Evolutionary conservation across 2,888 invertebrate genomes (phyloP).

Genomic region (Stegophylla sp.): DNA sequence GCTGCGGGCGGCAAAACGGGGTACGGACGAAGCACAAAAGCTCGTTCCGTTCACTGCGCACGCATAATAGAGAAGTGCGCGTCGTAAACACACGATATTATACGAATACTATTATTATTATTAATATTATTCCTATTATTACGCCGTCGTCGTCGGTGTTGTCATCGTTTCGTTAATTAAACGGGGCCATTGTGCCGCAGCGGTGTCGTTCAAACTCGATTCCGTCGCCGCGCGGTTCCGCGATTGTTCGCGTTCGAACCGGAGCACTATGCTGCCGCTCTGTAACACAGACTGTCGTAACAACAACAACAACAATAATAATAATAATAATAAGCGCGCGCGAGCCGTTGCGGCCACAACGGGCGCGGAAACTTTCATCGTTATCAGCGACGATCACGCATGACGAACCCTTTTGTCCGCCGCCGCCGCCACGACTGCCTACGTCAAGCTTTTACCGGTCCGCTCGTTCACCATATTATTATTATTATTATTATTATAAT

Average conservation of each 20-base stretch:
- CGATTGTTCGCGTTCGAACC: neutral
- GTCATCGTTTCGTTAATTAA: slow-evolving; percentile 31
- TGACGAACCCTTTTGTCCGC: slow-evolving; percentile 51
- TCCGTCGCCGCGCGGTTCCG: slow-evolving; percentile 2
- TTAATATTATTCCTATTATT: slow-evolving; percentile 1
- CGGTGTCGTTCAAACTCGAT: slow-evolving; percentile 34
- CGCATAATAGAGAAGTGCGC: slow-evolving; percentile 4
- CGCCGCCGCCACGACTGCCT: no score
- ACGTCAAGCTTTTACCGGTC: slow-evolving; percentile 26
- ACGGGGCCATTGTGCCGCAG: slow-evolving; percentile 42
- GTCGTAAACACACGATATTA: slow-evolving; percentile 6
- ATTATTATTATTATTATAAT: no score
- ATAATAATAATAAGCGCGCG: no score
- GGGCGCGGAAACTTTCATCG: slow-evolving; percentile 30
- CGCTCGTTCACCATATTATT: no score
- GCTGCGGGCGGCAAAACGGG: no score
- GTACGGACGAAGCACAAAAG: neutral
- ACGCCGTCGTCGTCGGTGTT: neutral
- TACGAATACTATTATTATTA: slow-evolving; percentile 19
- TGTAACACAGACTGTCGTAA: no score
- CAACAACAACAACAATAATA: no score
- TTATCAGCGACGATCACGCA: slow-evolving; percentile 53
- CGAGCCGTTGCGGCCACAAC: neutral
- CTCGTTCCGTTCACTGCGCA: neutral
- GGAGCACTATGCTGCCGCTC: no score